phyloP scores from a whole-genome alignment of 1,140 invertebrate genomes.

The Papilio glaucus region DNA sequence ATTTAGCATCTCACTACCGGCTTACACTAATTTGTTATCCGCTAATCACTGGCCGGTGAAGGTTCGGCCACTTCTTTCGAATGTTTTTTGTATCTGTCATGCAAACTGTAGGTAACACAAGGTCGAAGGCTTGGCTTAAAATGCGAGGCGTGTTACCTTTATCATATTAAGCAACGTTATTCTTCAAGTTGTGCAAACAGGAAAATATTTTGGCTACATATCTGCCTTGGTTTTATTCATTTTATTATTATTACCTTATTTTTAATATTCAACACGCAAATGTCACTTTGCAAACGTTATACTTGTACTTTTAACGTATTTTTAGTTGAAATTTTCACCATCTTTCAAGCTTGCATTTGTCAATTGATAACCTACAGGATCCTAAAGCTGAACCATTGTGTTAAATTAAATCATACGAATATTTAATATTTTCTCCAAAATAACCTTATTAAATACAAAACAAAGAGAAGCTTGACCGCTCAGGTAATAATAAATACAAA shows the following conservation, averaged over 20 bases:
- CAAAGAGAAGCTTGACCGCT: too few relatives aligned
- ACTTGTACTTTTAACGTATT: too few relatives aligned
- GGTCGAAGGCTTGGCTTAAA: slow-evolving; percentile 20
- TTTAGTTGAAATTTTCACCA: too few relatives aligned
- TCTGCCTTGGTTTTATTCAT: background rate
- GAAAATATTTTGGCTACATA: slow-evolving; percentile 8
- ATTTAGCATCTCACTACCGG: slow-evolving; percentile 11
- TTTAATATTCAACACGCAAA: background rate
- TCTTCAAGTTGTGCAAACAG: background rate
- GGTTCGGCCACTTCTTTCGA: slow-evolving; percentile 36
- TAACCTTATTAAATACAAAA: too few relatives aligned
- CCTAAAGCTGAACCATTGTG: too few relatives aligned
- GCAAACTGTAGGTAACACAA: background rate
- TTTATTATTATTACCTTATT: background rate
- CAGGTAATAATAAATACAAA: too few relatives aligned
- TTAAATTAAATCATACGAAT: too few relatives aligned
- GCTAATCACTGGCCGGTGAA: slow-evolving; percentile 40
- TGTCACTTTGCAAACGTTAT: too few relatives aligned
- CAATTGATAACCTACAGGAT: too few relatives aligned
- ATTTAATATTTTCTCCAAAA: too few relatives aligned
- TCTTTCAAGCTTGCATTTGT: too few relatives aligned
- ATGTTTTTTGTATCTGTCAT: slow-evolving; percentile 11
- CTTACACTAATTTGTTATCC: slow-evolving; percentile 14
- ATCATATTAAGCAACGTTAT: background rate
- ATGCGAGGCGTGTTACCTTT: background rate